Conservation (phyloP, 2,797 vertebrate genomes). For the Girardinus metallicus region DNA sequence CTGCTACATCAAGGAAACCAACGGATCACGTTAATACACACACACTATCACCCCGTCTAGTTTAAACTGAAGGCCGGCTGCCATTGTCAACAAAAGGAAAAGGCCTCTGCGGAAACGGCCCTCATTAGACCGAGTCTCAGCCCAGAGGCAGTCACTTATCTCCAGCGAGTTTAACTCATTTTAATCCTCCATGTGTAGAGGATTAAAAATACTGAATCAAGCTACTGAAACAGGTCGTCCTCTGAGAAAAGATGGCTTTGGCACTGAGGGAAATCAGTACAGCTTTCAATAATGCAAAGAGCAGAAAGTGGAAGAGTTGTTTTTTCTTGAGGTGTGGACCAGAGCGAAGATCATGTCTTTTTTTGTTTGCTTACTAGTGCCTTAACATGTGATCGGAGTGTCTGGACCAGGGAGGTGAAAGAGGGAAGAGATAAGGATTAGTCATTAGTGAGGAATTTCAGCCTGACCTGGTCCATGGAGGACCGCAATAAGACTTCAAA, state of each 20-base stretch:
- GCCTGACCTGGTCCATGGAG: conserved; percentile 11
- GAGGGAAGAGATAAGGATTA: conserved; percentile 53
- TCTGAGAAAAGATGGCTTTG: not conserved
- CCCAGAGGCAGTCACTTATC: conserved; percentile 20
- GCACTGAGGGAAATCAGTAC: not conserved
- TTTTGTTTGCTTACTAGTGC: conserved; percentile 13
- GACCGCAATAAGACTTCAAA: conserved; percentile 23
- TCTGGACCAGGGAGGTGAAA: conserved; percentile 46
- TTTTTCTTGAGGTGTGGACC: not conserved
- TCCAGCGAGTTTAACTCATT: not conserved
- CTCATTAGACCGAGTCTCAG: conserved; percentile 61
- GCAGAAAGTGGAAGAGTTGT: conserved; percentile 2
- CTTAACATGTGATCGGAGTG: conserved; percentile 48
- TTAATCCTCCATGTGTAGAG: conserved; percentile 21
- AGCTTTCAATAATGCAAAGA: not conserved
- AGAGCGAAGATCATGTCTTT: not conserved
- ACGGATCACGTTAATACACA: not conserved
- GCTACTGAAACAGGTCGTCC: not conserved
- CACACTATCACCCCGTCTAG: conserved; percentile 19
- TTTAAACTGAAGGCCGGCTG: conserved; percentile 27
- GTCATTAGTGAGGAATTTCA: conserved; percentile 53
- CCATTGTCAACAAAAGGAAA: conserved; percentile 73
- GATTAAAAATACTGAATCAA: conserved; percentile 15
- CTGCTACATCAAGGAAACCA: not conserved
- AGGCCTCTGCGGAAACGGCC: conserved; percentile 72